Base-by-base conservation (phyloP, 2,888 invertebrate genomes). In the Branchipolynoe longqiensis region DNA sequence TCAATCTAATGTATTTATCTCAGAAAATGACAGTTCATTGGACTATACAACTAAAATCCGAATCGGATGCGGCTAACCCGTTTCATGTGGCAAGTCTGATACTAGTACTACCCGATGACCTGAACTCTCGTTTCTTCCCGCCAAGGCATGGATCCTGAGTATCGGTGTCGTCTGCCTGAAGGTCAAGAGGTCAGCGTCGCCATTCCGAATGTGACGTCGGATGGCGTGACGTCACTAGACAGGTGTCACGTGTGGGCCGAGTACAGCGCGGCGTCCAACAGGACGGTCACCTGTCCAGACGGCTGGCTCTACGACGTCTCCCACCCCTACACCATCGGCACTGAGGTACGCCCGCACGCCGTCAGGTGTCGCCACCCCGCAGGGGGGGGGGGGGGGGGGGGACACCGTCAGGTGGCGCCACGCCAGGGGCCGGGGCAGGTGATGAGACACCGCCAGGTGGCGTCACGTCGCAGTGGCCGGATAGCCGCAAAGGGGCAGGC, bases 151-250 rank as follows among this genome's bases (percentile, higher is more conserved):
- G 81, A 78, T 1, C 85, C 85, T 12, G 4, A 2, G 0, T 25
- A 62, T n/a, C 78, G 64, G 31, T 85, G 85, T 58, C n/a, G n/a
- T 6, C 31, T 85, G 22, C 85, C 85, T 18, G 69, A 69, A 6
- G 69, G 69, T 2, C 3, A 31, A 0, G 8, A 18, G 0, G 48
- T 64, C 12, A 84, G 73, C 69, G 40, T 0, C 8, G 41, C 69
- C 6, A 56, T 84, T 14, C 82, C 82, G 1, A 25, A 31, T 25
- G 40, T 22, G 0, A 69, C 40, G 1, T 0, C 8, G 28, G 36
- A 84, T 31, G 48, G 38, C 0, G 48, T 18, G 36, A 41, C 41
- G 69, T 8, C n/a, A 25, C 18, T 69, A 40, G 31, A 48, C 25
- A 41, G 25, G 22, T 84, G 84, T n/a, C 14, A 64, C 25, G 69